phyloP scores from a whole-genome alignment of 2,888 invertebrate species.

The Junonia oenone region DNA sequence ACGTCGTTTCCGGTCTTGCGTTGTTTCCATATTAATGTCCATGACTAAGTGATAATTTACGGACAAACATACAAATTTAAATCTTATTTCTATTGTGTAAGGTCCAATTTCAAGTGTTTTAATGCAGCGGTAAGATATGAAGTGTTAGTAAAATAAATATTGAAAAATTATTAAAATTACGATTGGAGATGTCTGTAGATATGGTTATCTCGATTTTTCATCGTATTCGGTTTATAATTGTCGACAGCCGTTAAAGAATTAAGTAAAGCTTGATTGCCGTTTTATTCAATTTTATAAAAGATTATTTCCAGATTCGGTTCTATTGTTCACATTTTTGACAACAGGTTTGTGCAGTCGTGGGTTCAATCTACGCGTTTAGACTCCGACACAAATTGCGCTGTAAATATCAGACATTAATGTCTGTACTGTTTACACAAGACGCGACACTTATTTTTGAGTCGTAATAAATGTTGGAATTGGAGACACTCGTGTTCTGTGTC shows the following conservation, averaged over 20 bases:
- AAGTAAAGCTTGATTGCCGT: too few species aligned
- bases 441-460: too few species aligned
- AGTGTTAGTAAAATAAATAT: background rate
- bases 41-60: constrained; percentile 18
- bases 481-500: too few species aligned
- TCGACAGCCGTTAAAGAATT: background rate
- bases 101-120: background rate
- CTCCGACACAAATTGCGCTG: too few species aligned
- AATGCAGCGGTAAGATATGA: background rate
- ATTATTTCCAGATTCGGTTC: too few species aligned
- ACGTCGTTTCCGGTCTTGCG: constrained; percentile 12
- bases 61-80: background rate
- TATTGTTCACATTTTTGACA: too few species aligned
- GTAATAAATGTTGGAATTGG: too few species aligned
- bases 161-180: background rate
- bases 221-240: background rate
- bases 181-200: background rate
- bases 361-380: too few species aligned
- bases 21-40: constrained; percentile 16
- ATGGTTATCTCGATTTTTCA: background rate
- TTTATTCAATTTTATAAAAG: too few species aligned
- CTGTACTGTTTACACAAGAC: too few species aligned
- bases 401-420: too few species aligned
- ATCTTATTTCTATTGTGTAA: background rate
- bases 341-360: too few species aligned